Evolutionary conservation across 2,797 vertebrate species (phyloP).

Genomic region (Kryptopterus vitreolus): DNA sequence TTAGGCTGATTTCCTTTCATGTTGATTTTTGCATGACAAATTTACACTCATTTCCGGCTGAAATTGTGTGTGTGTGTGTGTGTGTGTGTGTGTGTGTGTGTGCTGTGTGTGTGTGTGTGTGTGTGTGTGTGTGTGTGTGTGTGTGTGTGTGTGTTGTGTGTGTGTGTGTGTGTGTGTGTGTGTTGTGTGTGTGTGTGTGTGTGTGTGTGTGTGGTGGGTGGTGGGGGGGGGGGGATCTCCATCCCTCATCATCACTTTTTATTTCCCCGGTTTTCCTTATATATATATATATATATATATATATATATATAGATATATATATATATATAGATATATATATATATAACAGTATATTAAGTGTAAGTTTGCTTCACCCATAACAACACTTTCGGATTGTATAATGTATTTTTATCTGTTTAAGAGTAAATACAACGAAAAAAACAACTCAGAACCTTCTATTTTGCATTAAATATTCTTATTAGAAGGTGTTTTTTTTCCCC

Average conservation of each 20-base stretch:
- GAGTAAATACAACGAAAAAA: constrained; percentile 59
- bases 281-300: constrained; percentile 39
- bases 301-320: constrained; percentile 42
- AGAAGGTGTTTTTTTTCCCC: constrained; percentile 20
- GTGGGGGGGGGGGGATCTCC: constrained; percentile 59
- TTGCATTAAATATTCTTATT: constrained; percentile 44
- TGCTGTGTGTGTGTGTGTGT: too few relatives aligned
- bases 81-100: too few relatives aligned
- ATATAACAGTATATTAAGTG: constrained; percentile 49
- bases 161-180: too few relatives aligned
- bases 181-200: too few relatives aligned
- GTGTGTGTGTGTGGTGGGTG: too few relatives aligned
- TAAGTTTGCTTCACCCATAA: constrained; percentile 62
- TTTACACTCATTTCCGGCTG: constrained; percentile 59
- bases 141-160: too few relatives aligned
- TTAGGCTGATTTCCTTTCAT: constrained; percentile 68
- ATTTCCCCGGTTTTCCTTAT: constrained; percentile 52
- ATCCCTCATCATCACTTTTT: constrained; percentile 65
- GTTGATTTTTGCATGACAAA: constrained; percentile 77
- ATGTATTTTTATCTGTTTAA: constrained; percentile 70
- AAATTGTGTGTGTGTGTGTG: too few relatives aligned
- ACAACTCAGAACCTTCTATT: constrained; percentile 61
- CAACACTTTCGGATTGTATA: constrained; percentile 66
- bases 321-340: constrained; percentile 41
- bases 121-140: too few relatives aligned